Base-by-base conservation (phyloP, 2,113 vertebrate species). In the Phycodurus eques region DNA sequence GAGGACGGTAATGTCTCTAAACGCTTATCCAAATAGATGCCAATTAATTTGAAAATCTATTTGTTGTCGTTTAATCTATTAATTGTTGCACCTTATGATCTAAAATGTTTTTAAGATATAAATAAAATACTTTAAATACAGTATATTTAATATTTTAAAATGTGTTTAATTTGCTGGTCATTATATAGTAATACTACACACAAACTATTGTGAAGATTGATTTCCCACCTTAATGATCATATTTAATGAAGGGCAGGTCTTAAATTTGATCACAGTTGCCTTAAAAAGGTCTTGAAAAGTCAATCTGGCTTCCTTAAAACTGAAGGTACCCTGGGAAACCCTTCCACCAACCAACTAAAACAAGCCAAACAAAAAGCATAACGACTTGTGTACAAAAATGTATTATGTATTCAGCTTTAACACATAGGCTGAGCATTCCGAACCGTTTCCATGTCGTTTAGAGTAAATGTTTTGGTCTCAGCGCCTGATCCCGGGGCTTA, bases 361-460 rank as follows among this genome's bases (percentile, higher is more conserved):
- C 20, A 56, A 56, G 44, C 10, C 3, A 56, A 56, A 8, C 15
- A 53, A 53, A 53, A 53, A 19, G 14, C 49, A 53, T 10, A 22
- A n/a, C 7, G 53, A 56, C n/a, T 56, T 56, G 8, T 9, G 8
- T n/a, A 59, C 47, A 27, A 14, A 59, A 59, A 59, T 27, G 1
- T 10, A 27, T 27, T 13, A 11, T 4, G 22, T 13, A 31, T 12
- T 31, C 22, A 59, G 4, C 20, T 19, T 46, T 69, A 72, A 67
- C 70, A 68, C 49, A 20, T 75, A 59, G 57, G 56, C 75, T 76
- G 78, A 79, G 83, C 83, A 91, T 92, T 89, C 88, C 68, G 87
- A 20, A 20, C 68, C 11, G 89, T 91, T 89, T 88, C 90, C 88
- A 90, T 89, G 88, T 86, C 80, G n/a, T 57, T 73, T 60, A 79